Conservation (phyloP, 2,113 vertebrate species). For the Xenus cinereus region DNA sequence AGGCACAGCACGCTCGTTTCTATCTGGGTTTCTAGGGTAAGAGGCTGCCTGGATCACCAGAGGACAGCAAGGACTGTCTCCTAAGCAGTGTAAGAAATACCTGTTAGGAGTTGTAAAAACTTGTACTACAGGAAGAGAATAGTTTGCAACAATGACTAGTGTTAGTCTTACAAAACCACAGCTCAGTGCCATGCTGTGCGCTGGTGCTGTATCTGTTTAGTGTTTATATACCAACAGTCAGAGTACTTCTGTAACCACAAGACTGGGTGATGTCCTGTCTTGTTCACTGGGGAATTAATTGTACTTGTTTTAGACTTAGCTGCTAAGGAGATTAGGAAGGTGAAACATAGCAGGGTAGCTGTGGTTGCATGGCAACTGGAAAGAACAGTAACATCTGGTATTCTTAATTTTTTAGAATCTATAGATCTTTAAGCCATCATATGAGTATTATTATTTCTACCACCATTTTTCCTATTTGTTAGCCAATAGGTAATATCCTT, state of each 20-base stretch:
- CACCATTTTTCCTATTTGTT: neutral
- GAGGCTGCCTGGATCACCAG: neutral
- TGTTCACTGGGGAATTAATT: slow-evolving; percentile 40
- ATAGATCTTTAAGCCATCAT: neutral
- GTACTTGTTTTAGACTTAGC: slow-evolving; percentile 44
- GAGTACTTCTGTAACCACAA: neutral
- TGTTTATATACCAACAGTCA: neutral
- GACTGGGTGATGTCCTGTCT: slow-evolving; percentile 4
- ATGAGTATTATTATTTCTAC: neutral
- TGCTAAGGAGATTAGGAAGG: slow-evolving; percentile 52
- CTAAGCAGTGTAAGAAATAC: neutral
- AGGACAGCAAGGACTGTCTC: neutral
- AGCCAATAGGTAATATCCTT: neutral
- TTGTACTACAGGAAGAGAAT: neutral
- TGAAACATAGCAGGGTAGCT: slow-evolving; percentile 28
- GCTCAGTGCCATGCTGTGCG: neutral
- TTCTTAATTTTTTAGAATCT: slow-evolving; percentile 21
- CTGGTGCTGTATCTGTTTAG: neutral
- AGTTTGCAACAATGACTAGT: neutral
- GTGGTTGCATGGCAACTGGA: slow-evolving; percentile 59
- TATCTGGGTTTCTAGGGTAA: neutral
- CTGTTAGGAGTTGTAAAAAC: neutral
- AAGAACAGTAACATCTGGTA: slow-evolving; percentile 41
- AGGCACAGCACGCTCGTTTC: neutral
- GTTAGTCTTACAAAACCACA: neutral